Base-by-base conservation (phyloP, 1,140 invertebrate genomes). In the Maconellicoccus hirsutus region DNA sequence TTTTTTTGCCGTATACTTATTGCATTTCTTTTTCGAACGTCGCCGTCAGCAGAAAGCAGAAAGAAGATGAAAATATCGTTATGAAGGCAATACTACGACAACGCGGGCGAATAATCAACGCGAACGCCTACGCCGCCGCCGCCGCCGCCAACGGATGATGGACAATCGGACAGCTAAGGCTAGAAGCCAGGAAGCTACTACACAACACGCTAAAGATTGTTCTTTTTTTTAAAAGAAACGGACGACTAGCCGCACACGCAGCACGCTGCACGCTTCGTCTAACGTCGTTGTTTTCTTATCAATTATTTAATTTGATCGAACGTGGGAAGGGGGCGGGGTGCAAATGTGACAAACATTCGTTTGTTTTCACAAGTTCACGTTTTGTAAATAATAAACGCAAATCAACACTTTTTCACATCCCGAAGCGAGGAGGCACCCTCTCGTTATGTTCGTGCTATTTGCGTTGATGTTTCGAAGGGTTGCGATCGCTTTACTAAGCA, bases 381-480 rank as follows among this genome's bases (percentile, higher is more conserved):
- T 52, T 33, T 52, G 42, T 52, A 52, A 52, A 52, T 52, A 52
- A 52, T 52, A 52, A 52, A 52, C 42, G 25, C 25, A 66, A 66
- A 26, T 22, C 14, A 66, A 25, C 61, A 66, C 61, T 25, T 66
- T 66, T 66, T 66, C 61, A 25, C 61, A 26, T 26, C 61, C 61
- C 25, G 10, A n/a, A 59, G 52, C 52, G n/a, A 4, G 3, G 4
- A n/a, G 25, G 22, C 21, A 66, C 61, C 61, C 22, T n/a, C n/a
- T 66, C 10, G 21, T 66, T 25, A 25, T 26, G 61, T 26, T 25
- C 61, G 6, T 26, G 21, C 25, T 66, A 19, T 66, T 66, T 66
- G 61, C 61, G 61, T 25, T 66, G 61, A 66, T 66, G 61, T 66
- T 66, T 66, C 61, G 25, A 66, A 26, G 61, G 61, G 21, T 26